Evolutionary conservation across 2,888 invertebrate species (phyloP).

Genomic region (Euclidia mi): DNA sequence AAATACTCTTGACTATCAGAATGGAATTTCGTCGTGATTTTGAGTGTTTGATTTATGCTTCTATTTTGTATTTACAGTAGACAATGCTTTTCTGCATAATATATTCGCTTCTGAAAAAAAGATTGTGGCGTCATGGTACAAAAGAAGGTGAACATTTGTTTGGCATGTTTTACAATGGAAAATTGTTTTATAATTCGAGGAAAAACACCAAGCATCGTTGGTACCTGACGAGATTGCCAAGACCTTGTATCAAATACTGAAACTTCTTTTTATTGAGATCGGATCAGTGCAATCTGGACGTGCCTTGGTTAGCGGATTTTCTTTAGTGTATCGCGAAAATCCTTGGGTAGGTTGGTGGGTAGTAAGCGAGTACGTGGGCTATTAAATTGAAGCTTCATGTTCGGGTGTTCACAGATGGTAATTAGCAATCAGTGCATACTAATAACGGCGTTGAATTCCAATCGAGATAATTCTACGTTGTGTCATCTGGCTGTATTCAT

Average conservation of each 20-base stretch:
- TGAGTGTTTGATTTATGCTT: no score
- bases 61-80: no score
- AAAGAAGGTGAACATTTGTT: no score
- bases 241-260: slow-evolving; percentile 20
- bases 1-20: no score
- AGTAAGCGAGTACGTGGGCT: slow-evolving; percentile 42
- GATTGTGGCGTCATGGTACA: no score
- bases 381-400: slow-evolving; percentile 50
- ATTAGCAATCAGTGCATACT: slow-evolving; percentile 36
- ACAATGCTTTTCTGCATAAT: no score
- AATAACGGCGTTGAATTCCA: slow-evolving; percentile 8
- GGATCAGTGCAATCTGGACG: slow-evolving; percentile 37
- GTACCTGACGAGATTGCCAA: no score
- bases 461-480: background rate
- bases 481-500: background rate
- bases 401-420: slow-evolving; percentile 42
- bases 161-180: background rate
- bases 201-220: no score
- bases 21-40: no score
- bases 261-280: slow-evolving; percentile 33
- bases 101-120: no score
- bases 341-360: slow-evolving; percentile 28
- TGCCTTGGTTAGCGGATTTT: slow-evolving; percentile 39
- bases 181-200: slow-evolving; percentile 5
- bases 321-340: slow-evolving; percentile 28